Base-by-base conservation (phyloP, 1,140 invertebrate species). In the Drosophila nannoptera region DNA sequence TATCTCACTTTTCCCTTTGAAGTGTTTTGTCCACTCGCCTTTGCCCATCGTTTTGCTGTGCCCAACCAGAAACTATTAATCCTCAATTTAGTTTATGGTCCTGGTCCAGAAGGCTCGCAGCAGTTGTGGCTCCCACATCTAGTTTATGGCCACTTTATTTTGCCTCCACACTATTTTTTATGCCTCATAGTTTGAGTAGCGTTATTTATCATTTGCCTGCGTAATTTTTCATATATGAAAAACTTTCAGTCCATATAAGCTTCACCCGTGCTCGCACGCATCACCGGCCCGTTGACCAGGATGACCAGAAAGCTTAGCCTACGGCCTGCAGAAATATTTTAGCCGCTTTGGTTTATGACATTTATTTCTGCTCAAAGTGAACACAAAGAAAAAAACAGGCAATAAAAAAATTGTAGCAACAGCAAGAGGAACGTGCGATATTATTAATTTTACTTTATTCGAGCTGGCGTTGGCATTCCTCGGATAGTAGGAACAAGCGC, bases 171-270 rank as follows among this genome's bases (percentile, higher is more conserved):
- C 22, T 54, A 46, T 60, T 75, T 64, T 54, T 76, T 71, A 67
- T 63, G 38, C 14, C 31, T 58, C 55, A 56, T 48, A 40, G 49
- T 68, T 73, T 69, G 69, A 55, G 82, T 40, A 65, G 48, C 62
- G 64, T 87, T 83, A 87, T 87, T 87, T 87, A 87, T 87, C 83
- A 87, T 87, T 87, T 16, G 45, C 9, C 53, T 32, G 45, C 43
- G 76, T 70, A 83, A 87, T 87, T 87, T 87, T 77, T 87, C 83
- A 87, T 67, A 64, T 58, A 64, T 58, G 40, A 29, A 63, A 59
- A 80, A 73, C 60, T 76, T 78, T 65, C n/a, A 50, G 77, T 68
- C 32, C 63, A 29, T 36, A 42, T 33, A 40, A 11, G 46, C 33
- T 48, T 46, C 5, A 16, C 14, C 9, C 40, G 29, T 14, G 36